phyloP scores from a whole-genome alignment of 2,113 vertebrate species.

The Elephantulus edwardii region DNA sequence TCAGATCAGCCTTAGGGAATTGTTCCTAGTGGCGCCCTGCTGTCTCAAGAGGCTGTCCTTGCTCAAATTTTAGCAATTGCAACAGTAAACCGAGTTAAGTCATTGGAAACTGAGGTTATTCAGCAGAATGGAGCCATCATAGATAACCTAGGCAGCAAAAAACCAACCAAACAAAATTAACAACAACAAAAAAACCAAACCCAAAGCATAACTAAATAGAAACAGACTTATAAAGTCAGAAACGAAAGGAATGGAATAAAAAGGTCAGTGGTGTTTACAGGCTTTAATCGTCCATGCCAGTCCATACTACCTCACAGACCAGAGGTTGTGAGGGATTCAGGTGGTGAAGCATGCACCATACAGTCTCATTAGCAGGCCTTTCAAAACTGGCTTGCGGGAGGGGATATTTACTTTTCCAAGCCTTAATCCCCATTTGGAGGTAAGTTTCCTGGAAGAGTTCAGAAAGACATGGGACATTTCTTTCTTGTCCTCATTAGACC shows the following conservation, averaged over 20 bases:
- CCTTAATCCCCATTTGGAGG: not conserved
- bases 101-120: not conserved
- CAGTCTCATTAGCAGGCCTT: constrained; percentile 44
- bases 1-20: constrained; percentile 9
- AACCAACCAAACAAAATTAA: too few relatives aligned
- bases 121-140: not conserved
- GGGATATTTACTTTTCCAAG: constrained; percentile 30
- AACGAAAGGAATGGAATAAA: constrained; percentile 2
- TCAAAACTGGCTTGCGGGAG: constrained; percentile 35
- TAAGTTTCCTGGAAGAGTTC: not conserved
- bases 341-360: not conserved
- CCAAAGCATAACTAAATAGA: not conserved
- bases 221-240: too few relatives aligned
- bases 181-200: too few relatives aligned
- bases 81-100: not conserved
- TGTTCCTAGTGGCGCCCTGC: not conserved
- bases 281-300: not conserved
- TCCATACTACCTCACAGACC: not conserved
- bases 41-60: not conserved
- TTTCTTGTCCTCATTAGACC: too few relatives aligned
- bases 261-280: not conserved
- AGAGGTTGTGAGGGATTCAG: too few relatives aligned
- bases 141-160: constrained; percentile 3
- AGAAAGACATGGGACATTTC: not conserved
- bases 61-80: not conserved